Conservation (phyloP, 2,113 vertebrate genomes). For the Chamaea fasciata region DNA sequence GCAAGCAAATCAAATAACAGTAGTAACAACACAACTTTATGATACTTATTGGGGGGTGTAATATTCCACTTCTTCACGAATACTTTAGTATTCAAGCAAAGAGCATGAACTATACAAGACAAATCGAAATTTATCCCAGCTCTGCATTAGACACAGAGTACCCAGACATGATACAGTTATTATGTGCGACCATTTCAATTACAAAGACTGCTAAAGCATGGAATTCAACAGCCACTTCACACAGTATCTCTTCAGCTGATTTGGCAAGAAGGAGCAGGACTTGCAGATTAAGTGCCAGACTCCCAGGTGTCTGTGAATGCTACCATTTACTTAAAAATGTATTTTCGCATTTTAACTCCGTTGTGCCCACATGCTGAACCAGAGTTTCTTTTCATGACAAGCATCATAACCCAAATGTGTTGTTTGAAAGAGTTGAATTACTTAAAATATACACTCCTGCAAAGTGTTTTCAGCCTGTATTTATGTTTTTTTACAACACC, state of each 20-base stretch:
- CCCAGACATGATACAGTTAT: slow-evolving; percentile 33
- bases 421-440: background rate
- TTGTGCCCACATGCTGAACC: background rate
- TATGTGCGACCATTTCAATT: slow-evolving; percentile 44
- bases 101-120: background rate
- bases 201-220: slow-evolving; percentile 30
- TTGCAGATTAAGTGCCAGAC: background rate
- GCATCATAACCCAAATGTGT: background rate
- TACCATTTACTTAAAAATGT: background rate
- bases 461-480: background rate
- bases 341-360: slow-evolving; percentile 22
- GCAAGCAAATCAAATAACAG: background rate
- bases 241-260: background rate
- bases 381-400: background rate
- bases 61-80: background rate
- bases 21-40: background rate
- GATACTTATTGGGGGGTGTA: background rate
- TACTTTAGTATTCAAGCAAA: background rate
- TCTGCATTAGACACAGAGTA: background rate
- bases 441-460: background rate
- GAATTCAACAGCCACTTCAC: slow-evolving; percentile 31
- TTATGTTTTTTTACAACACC: background rate
- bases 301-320: background rate
- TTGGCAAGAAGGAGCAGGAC: background rate
- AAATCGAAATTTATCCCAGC: slow-evolving; percentile 9